Base-by-base conservation (phyloP, 1,140 invertebrate genomes). In the Latrodectus geometricus region DNA sequence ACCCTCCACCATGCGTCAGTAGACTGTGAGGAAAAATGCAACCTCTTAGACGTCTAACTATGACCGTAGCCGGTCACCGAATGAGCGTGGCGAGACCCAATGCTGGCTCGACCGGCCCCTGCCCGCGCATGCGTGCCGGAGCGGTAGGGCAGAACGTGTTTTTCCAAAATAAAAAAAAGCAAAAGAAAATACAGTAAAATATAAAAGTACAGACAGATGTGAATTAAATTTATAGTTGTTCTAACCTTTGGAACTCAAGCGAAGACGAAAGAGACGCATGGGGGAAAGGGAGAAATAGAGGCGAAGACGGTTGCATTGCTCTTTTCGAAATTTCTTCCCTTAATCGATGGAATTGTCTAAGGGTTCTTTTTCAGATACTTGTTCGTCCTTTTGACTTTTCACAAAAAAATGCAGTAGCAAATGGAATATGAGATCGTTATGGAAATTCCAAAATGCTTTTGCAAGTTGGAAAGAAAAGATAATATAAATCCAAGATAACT, bases 171-270 rank as follows among this genome's bases (percentile, higher is more conserved):
- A 79, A 65, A 17, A 76, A 74, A 21, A 74, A 50, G 20, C 23
- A 35, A 20, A 79, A 56, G 56, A 20, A 49, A 79, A n/a, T 11
- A 49, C 66, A 79, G 17, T 48, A 68, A 68, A 79, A 35, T 79
- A 35, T 52, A 21, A 21, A 65, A 81, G 66, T 61, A 81, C 79
- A 79, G 77, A 79, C 56, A 35, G 77, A 79, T 69, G 35, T 79
- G 65, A 14, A 76, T 76, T 76, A 72, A 81, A 81, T 81, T 81
- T 70, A 81, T 81, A 81, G 68, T 54, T 52, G 65, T 81, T 81
- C 69, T 49, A 61, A 20, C 79, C 79, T 72, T 66, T 52, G 54
- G 79, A 81, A 61, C 79, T 66, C 79, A 8, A 52, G 66, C 11
- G 79, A 20, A 23, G 48, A n/a, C 11, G 76, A 66, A n/a, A 66